Percentiles rank a stretch among this genome's conserved stretches.
phyloP scores from a whole-genome alignment of 2,797 vertebrate species.

The Ctenochaetus hawaiiensis region DNA sequence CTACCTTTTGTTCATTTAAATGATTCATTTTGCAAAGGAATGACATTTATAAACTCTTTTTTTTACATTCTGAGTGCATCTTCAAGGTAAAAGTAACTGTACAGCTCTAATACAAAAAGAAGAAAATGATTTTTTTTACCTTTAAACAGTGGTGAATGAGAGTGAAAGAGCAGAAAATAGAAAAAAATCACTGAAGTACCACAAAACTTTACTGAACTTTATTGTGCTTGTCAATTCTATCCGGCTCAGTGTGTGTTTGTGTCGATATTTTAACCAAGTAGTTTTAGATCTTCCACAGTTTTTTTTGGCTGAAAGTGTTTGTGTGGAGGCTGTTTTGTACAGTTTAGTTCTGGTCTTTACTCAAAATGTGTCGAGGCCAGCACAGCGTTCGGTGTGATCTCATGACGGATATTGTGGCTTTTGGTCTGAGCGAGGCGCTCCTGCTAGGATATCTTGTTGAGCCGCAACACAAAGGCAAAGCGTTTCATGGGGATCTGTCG shows the following conservation, averaged over 20 bases:
- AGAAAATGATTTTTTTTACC: too few species aligned
- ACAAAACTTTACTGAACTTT: not conserved
- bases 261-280: not conserved
- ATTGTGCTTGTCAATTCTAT: not conserved
- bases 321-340: slow-evolving; percentile 5
- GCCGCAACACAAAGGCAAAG: slow-evolving; percentile 40
- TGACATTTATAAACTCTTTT: too few species aligned
- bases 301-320: not conserved
- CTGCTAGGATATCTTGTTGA: slow-evolving; percentile 33
- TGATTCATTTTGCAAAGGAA: too few species aligned
- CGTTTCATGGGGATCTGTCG: slow-evolving; percentile 23
- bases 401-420: slow-evolving; percentile 40
- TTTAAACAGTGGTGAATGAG: too few species aligned
- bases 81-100: too few species aligned
- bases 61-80: too few species aligned
- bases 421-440: slow-evolving; percentile 20
- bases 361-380: slow-evolving; percentile 1
- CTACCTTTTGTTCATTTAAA: too few species aligned
- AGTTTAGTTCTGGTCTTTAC: slow-evolving; percentile 8
- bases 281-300: slow-evolving; percentile 2
- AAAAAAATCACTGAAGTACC: too few species aligned
- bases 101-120: too few species aligned
- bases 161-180: too few species aligned
- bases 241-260: not conserved
- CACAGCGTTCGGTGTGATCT: slow-evolving; percentile 36